Percentiles rank a stretch among this genome's conserved stretches.
Conservation (phyloP, 2,888 invertebrate species). For the Lydus trimaculatus region DNA sequence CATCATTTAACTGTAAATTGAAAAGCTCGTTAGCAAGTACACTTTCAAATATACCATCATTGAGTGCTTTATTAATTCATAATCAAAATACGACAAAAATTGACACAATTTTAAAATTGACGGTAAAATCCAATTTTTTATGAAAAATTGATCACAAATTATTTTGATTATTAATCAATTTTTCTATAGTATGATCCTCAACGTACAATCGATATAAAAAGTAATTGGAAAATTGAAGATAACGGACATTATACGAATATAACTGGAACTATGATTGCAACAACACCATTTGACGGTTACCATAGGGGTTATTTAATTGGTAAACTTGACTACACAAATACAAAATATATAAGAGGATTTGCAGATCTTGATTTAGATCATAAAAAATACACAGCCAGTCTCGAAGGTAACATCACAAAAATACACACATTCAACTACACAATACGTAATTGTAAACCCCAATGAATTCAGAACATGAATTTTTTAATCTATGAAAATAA, state of each 20-base stretch:
- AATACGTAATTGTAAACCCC: slow-evolving; percentile 7
- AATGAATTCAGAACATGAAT: background rate
- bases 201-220: slow-evolving; percentile 72
- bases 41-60: slow-evolving; percentile 66
- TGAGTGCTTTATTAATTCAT: slow-evolving; percentile 66
- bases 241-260: slow-evolving; percentile 68
- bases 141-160: no score
- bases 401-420: slow-evolving; percentile 63
- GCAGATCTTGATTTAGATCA: slow-evolving; percentile 76
- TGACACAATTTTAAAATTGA: slow-evolving; percentile 63
- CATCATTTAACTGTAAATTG: slow-evolving; percentile 61
- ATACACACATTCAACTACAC: background rate
- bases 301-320: slow-evolving; percentile 73
- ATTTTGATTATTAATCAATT: slow-evolving; percentile 10
- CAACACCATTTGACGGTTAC: slow-evolving; percentile 76
- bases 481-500: background rate
- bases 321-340: slow-evolving; percentile 69
- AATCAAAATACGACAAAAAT: slow-evolving; percentile 62
- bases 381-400: slow-evolving; percentile 70
- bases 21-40: slow-evolving; percentile 66
- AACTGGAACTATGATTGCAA: slow-evolving; percentile 70
- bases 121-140: slow-evolving; percentile 56
- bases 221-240: slow-evolving; percentile 72
- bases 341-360: slow-evolving; percentile 71
- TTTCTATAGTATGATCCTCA: slow-evolving; percentile 71